Conservation (phyloP, 2,797 vertebrate genomes). For the Columba guinea region DNA sequence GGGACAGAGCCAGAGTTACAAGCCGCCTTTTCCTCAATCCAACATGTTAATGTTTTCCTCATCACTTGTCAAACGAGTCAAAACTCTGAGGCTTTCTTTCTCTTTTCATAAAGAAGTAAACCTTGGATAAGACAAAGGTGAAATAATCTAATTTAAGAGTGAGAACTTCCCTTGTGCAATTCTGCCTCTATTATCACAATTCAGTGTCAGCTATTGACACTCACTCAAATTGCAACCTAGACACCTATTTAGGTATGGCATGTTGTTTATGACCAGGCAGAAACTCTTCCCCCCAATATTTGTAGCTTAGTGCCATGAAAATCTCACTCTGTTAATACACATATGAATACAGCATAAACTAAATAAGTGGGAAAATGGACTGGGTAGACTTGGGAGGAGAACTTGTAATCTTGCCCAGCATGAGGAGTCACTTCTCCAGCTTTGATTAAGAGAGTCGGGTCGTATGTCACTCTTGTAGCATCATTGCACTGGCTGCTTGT, state of each 20-base stretch:
- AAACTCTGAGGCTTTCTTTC: neutral
- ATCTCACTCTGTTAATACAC: neutral
- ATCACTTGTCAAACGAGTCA: neutral
- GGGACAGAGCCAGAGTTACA: neutral
- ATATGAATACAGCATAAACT: neutral
- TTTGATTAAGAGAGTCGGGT: neutral
- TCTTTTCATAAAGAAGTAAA: neutral
- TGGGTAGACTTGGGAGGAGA: neutral
- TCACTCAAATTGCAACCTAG: neutral
- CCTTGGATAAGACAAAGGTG: constrained; percentile 28
- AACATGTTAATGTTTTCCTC: neutral
- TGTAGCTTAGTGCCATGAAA: neutral
- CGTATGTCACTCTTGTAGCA: accelerated
- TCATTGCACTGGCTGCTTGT: neutral
- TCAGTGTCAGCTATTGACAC: neutral
- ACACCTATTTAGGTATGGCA: neutral
- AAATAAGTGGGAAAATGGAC: neutral
- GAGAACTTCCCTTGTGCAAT: neutral
- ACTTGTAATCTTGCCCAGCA: accelerated
- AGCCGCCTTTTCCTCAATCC: neutral
- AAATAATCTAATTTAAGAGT: constrained; percentile 44
- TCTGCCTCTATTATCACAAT: constrained; percentile 7
- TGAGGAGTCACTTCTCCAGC: neutral
- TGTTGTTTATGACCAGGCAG: neutral
- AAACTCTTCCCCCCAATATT: neutral